phyloP scores from a whole-genome alignment of 2,888 invertebrate species.

The Morpho achilles region DNA sequence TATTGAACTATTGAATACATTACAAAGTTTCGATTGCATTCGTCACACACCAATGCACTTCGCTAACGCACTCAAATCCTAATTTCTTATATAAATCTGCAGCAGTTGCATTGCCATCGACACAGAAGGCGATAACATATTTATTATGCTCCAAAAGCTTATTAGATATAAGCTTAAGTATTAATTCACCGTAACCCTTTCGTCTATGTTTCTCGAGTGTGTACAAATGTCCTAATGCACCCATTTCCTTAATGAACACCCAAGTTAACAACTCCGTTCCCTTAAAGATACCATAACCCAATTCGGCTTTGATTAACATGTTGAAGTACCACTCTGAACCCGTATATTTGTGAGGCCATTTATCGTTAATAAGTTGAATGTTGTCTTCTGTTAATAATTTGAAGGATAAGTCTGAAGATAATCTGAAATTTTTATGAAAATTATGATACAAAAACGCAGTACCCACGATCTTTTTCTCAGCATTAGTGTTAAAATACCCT shows the following conservation, averaged over 20 bases:
- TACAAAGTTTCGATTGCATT: too few relatives aligned
- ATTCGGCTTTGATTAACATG: slow-evolving; percentile 41
- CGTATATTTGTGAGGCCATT: slow-evolving; percentile 47
- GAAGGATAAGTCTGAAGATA: slow-evolving; percentile 29
- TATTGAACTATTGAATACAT: too few relatives aligned
- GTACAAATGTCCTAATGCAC: slow-evolving; percentile 48
- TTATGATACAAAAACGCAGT: too few relatives aligned
- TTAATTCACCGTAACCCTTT: slow-evolving; percentile 48
- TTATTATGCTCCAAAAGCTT: slow-evolving; percentile 37
- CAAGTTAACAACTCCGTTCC: slow-evolving; percentile 40
- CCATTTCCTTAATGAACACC: slow-evolving; percentile 48
- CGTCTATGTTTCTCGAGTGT: slow-evolving; percentile 47
- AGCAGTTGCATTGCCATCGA: slow-evolving; percentile 40
- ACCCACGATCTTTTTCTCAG: too few relatives aligned
- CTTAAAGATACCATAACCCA: slow-evolving; percentile 45
- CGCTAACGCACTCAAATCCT: slow-evolving; percentile 31
- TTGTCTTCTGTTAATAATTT: slow-evolving; percentile 36
- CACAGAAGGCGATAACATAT: slow-evolving; percentile 41
- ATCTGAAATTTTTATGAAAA: not conserved
- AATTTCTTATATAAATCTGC: slow-evolving; percentile 45
- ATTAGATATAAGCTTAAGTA: slow-evolving; percentile 46
- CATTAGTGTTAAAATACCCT: too few relatives aligned
- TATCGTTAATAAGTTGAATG: slow-evolving; percentile 37
- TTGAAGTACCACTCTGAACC: slow-evolving; percentile 41
- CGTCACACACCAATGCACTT: not conserved